Evolutionary conservation across 2,888 invertebrate genomes (phyloP), one percentile per base, ranked within the genome.

Genomic region (Slavum lentiscoides): DNA sequence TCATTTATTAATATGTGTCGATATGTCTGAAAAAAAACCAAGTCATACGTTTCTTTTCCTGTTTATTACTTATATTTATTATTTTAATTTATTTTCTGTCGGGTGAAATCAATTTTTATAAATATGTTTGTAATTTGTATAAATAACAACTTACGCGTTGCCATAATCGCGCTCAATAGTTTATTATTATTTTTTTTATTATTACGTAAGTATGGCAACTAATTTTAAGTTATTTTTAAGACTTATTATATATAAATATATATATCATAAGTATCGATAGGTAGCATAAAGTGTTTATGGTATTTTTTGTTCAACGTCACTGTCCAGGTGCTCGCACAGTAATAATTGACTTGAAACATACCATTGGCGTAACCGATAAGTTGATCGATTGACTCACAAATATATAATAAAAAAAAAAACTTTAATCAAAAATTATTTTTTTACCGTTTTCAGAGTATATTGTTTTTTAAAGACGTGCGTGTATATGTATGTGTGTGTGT

Each of bases 151-250:
- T 13, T 15, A 23, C 21, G 30, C 21, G 49, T 69, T 70, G 69
- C 77, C 69, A 77, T 70, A 61, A 77, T 77, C 21, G 21, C 61
- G 77, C 77, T 77, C 77, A 77, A 77, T 39, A 59, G 15, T 68
- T 76, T 43, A 39, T n/a, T 49, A 49, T 49, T 15, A 15, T 49
- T 49, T 13, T 49, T 49, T 62, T 62, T 64, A 62, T 55, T 72
- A 23, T 58, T 62, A 66, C 39, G 39, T 8, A 64, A 74, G 64
- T 58, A 55, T 9, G 66, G 66, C 55, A 64, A 74, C 21, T 74
- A 37, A 11, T 23, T 55, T 15, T 66, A 66, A 58, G 64, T 66
- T 74, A 66, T 21, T 13, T 55, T 64, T 74, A 74, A 66, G 39
- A 53, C 37, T 66, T 7, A 37, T 53, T 62, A 43, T 66, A 11